Percentiles rank a stretch among this genome's conserved stretches.
Evolutionary conservation across 2,888 invertebrate genomes (phyloP).

Genomic region (Drosophila affinis): DNA sequence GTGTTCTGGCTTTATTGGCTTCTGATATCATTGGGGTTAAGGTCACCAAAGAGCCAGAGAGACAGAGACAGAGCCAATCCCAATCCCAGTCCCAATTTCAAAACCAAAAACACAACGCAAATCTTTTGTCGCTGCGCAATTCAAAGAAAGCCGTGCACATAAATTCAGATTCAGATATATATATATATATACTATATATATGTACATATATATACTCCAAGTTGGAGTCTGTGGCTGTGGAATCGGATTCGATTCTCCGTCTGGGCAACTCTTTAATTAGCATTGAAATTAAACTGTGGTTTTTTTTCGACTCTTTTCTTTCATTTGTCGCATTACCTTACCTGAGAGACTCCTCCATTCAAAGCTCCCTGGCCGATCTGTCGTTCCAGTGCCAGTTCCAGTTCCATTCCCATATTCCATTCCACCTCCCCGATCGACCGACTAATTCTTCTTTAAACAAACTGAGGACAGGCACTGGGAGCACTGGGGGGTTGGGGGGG

Average conservation of each 20-base stretch:
- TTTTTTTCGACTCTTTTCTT: conserved; percentile 30
- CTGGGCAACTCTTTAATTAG: conserved; percentile 63
- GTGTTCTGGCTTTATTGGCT: conserved; percentile 36
- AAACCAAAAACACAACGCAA: not conserved
- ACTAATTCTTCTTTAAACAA: conserved; percentile 75
- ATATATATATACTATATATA: not conserved
- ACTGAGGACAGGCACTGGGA: conserved; percentile 26
- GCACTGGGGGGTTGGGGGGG: too few relatives aligned
- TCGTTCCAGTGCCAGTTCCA: conserved; percentile 29
- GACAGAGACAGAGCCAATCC: not conserved
- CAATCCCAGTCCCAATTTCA: conserved; percentile 34
- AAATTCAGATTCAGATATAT: conserved; percentile 49
- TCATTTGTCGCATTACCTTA: conserved; percentile 48
- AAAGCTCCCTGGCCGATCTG: not conserved
- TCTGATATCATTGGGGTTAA: conserved; percentile 71
- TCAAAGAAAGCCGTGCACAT: conserved; percentile 72
- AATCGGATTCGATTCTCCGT: conserved; percentile 40
- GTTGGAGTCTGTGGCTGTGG: conserved; percentile 34
- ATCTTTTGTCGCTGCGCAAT: conserved; percentile 57
- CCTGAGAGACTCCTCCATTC: conserved; percentile 48
- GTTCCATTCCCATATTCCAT: conserved; percentile 36
- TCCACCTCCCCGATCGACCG: conserved; percentile 54
- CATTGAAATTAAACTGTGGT: conserved; percentile 59
- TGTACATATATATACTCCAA: not conserved
- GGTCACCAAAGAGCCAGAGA: conserved; percentile 44